These are phyloP conservation scores for Atrichornis clamosus DNA, from an alignment of 2,113 vertebrate genomes.

Conservation along the genomic window DNA sequence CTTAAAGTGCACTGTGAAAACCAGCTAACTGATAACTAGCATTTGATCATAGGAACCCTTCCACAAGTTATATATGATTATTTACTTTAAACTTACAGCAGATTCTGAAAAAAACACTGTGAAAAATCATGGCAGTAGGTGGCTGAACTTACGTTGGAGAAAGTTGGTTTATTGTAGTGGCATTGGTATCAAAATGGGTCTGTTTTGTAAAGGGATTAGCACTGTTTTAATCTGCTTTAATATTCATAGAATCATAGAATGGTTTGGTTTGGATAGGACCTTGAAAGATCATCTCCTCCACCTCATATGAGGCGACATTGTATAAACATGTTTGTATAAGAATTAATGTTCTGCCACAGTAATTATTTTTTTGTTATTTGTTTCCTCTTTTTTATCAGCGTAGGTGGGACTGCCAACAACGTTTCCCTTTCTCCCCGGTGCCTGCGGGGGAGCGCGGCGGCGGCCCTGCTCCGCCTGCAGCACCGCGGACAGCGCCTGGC, in stretches of 20 bases:
- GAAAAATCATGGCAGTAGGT: neutral
- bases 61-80: neutral
- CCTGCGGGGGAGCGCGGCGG: fast-evolving
- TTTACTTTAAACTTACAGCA: neutral
- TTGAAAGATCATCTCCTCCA: neutral
- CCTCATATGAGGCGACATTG: neutral
- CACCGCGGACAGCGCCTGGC: constrained; percentile 28
- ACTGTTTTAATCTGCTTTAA: neutral
- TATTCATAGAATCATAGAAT: neutral
- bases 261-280: neutral
- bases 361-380: neutral
- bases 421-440: fast-evolving
- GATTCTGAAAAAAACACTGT: neutral
- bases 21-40: neutral
- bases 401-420: fast-evolving
- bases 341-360: neutral
- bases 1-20: neutral
- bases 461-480: neutral
- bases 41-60: neutral
- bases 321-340: neutral
- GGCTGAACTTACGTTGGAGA: neutral
- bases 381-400: neutral
- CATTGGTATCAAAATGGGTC: neutral
- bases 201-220: neutral
- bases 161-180: neutral